Evolutionary conservation across 2,888 invertebrate species (phyloP), one percentile per base, ranked within the genome.

Genomic region (Tipula vernalis): DNA sequence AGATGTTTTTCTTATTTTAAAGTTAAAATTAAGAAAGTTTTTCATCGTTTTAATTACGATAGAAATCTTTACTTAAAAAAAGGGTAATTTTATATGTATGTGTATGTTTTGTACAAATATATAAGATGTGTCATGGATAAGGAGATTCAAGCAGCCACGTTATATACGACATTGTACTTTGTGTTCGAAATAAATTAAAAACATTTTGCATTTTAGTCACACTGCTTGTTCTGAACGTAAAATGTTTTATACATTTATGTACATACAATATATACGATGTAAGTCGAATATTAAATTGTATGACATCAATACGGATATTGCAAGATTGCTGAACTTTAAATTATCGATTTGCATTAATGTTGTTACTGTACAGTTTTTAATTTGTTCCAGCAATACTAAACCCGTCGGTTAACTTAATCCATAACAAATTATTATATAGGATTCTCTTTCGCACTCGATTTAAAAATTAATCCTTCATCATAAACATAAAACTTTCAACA

Each of bases 21-120:
- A 71, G 71, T 71, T 71, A 71, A 71, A 71, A 71, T 71, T 71
- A 71, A 71, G 71, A 71, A 71, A 71, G 71, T 71, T 71, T 71
- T 71, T 51, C 51, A 51, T 51, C 51, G n/a, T 51, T 51, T 51
- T 51, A 51, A 51, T 51, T 71, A 71, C 71, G 71, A 28, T 71
- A 71, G 28, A 51, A 71, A 71, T 28, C 18, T 18, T 71, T 71
- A 10, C 10, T 5, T 47, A 18, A 71, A 18, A n/a, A 71, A 71
- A 28, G 71, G 71, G 71, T 18, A 71, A 57, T 57, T 57, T 57
- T 57, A 57, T 15, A 57, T 15, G 28, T 71, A 8, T 28, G 28
- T 71, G 28, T 71, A 1, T 57, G 18, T 12, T 47, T 10, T 47
- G 51, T 51, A 10, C 28, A 71, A 10, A 28, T 3, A 71, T 0